Conservation (phyloP, 2,113 vertebrate genomes). For the Gallinago jamesoni region DNA sequence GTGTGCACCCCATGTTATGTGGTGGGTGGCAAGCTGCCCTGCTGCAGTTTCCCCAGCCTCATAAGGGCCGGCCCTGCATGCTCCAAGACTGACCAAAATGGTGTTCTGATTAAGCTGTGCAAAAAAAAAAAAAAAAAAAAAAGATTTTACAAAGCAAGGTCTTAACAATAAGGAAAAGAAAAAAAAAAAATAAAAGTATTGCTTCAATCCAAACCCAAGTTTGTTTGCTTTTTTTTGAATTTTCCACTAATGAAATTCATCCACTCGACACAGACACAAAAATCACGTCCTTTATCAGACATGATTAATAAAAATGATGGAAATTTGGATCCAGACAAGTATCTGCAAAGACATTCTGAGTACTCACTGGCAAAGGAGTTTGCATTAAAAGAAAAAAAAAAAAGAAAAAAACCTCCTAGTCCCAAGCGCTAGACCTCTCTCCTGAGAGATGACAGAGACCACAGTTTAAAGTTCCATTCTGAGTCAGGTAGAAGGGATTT, state of each 20-base stretch:
- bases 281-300: background rate
- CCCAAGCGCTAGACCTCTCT: background rate
- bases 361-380: background rate
- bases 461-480: background rate
- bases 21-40: background rate
- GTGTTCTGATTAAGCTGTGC: background rate
- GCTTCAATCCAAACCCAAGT: background rate
- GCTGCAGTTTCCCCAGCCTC: background rate
- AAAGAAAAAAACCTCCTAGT: background rate
- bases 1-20: background rate
- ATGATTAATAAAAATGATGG: background rate
- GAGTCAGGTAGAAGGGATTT: background rate
- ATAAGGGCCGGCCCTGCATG: rapidly evolving
- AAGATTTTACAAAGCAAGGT: background rate
- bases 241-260: background rate
- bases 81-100: background rate
- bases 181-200: background rate
- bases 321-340: background rate
- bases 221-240: background rate
- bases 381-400: background rate
- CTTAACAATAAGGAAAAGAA: background rate
- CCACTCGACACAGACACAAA: background rate
- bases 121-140: background rate
- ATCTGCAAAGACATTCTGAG: background rate
- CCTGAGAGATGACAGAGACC: background rate